phyloP scores from a whole-genome alignment of 2,888 invertebrate species.

The Aleiodes alternator region DNA sequence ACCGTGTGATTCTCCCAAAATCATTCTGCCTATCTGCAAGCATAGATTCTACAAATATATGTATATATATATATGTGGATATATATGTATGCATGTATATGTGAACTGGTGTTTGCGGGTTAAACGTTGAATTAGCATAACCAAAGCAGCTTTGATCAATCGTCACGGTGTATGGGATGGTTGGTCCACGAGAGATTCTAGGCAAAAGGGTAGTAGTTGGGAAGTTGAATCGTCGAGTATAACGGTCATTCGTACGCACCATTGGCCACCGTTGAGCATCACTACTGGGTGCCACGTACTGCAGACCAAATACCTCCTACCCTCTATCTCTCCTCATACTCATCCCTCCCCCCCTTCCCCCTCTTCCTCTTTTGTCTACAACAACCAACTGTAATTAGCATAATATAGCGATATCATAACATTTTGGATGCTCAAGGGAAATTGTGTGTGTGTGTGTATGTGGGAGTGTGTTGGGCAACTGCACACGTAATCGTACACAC shows the following conservation, averaged over 20 bases:
- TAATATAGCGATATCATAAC: slow-evolving; percentile 72
- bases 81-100: slow-evolving; percentile 7
- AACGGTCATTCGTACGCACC: slow-evolving; percentile 69
- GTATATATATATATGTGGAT: neutral
- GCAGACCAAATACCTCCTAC: slow-evolving; percentile 14
- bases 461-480: slow-evolving; percentile 33
- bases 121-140: slow-evolving; percentile 61
- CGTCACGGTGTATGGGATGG: slow-evolving; percentile 44
- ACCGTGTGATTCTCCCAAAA: slow-evolving; percentile 30
- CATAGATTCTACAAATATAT: neutral
- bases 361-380: slow-evolving; percentile 43
- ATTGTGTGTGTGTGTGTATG: slow-evolving; percentile 35
- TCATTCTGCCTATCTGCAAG: slow-evolving; percentile 33
- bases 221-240: slow-evolving; percentile 35
- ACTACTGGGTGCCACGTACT: slow-evolving; percentile 47
- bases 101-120: slow-evolving; percentile 44
- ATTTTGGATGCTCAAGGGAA: slow-evolving; percentile 50
- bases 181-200: neutral
- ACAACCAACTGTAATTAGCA: slow-evolving; percentile 65
- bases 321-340: slow-evolving; percentile 4
- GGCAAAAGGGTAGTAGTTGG: slow-evolving; percentile 9
- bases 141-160: slow-evolving; percentile 68
- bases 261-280: slow-evolving; percentile 65
- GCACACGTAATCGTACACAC: slow-evolving; percentile 8
- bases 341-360: slow-evolving; percentile 1